Base-by-base conservation (phyloP, 1,140 invertebrate species). In the Steinernema khuongi region DNA sequence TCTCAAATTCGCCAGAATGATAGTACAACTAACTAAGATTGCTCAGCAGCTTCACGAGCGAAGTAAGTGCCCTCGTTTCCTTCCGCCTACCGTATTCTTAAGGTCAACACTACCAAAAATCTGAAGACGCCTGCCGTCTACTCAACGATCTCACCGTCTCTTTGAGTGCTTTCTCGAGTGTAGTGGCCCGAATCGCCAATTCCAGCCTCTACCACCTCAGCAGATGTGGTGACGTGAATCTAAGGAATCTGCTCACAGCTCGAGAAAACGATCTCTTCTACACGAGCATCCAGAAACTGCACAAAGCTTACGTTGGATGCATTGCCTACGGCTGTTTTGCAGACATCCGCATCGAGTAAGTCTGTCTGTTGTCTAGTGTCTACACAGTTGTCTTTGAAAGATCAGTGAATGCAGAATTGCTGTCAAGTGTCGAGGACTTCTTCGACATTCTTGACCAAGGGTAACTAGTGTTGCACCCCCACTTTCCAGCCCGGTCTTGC, bases 11-110 rank as follows among this genome's bases (percentile, higher is more conserved):
- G 50, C 50, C 14, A 7, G 50, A 22, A 60, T 60, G 50, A 60
- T 60, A 14, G 50, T 60, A 4, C 50, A 60, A 22, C 22, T 60
- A 2, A 60, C 50, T 4, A 60, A 60, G 22, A 26, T 60, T 17
- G 50, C 50, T 60, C 50, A 60, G 50, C 50, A 60, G 50, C 50
- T 60, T 22, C 50, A 60, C 26, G 50, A 60, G 50, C 14, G 50
- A 26, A 60, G 50, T 60, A 60, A 11, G 50, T 22, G 11, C 14
- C 14, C 7, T 14, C 22, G 36, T 22, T 60, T 60, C 2, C 4
- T 60, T 60, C 2, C 14, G 11, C 50, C 22, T 60, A 7, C 14
- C 36, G 36, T 41, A n/a, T 22, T 14, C 50, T 60, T 60, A 14
- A 60, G 50, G 50, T 26, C 50, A 60, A 60, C 50, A 60, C 22